These are phyloP conservation scores for Brachyalestes nurse DNA, from an alignment of 2,797 vertebrate species.

Conservation along the genomic window DNA sequence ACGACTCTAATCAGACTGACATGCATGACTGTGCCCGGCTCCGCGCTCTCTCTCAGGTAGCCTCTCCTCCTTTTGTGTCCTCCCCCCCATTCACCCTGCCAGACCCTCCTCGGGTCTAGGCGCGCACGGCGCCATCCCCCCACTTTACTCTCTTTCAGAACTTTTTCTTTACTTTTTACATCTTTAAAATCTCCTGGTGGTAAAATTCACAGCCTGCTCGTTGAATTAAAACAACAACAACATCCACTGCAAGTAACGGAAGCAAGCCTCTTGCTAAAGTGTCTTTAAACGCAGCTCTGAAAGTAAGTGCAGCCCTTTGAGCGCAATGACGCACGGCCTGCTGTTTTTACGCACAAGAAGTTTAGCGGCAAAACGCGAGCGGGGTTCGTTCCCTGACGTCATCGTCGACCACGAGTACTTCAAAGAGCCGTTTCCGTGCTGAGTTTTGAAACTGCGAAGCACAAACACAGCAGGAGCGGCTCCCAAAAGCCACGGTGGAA, in stretches of 20 bases:
- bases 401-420: background rate
- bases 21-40: constrained; percentile 56
- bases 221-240: too few relatives aligned
- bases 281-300: too few relatives aligned
- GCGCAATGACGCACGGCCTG: background rate
- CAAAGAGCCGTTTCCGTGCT: background rate
- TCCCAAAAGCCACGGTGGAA: background rate
- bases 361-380: background rate
- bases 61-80: background rate
- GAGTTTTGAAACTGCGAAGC: background rate
- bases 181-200: too few relatives aligned
- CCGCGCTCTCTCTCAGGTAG: constrained; percentile 52
- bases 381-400: too few relatives aligned
- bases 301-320: too few relatives aligned
- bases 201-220: too few relatives aligned
- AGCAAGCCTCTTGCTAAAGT: too few relatives aligned
- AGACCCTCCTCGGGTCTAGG: background rate
- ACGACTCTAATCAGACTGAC: constrained; percentile 59
- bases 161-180: too few relatives aligned
- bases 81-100: background rate
- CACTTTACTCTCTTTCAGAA: too few relatives aligned
- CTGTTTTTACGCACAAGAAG: background rate
- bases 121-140: too few relatives aligned
- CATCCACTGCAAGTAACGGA: too few relatives aligned
- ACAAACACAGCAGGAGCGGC: background rate